These are phyloP conservation scores for Asarcornis scutulata DNA, from an alignment of 2,113 vertebrate species.

Conservation along the genomic window DNA sequence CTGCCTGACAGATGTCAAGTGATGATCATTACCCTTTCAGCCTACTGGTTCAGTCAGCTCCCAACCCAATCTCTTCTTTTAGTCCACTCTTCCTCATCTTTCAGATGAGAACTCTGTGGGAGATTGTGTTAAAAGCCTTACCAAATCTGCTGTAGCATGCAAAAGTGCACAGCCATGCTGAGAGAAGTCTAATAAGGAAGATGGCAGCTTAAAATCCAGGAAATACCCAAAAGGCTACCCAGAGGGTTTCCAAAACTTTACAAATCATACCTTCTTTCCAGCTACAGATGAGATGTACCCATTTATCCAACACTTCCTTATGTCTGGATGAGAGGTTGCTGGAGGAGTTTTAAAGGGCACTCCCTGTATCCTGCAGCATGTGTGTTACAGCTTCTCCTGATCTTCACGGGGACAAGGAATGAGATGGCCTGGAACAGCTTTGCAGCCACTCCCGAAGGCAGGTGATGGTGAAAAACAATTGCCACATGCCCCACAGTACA, in stretches of 20 bases:
- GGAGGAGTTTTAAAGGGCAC: neutral
- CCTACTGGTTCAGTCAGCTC: neutral
- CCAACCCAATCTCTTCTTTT: neutral
- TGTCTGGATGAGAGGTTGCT: neutral
- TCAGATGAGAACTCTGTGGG: rapidly evolving
- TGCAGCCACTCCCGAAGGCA: neutral
- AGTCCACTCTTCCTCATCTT: neutral
- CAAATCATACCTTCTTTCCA: neutral
- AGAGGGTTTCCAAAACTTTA: neutral
- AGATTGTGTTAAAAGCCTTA: neutral
- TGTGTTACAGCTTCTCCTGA: neutral
- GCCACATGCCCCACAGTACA: neutral
- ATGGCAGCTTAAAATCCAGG: neutral
- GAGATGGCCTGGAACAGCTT: neutral
- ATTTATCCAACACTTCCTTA: neutral
- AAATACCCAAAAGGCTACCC: neutral
- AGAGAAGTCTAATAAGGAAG: neutral
- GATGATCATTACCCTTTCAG: neutral
- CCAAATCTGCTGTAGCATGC: rapidly evolving
- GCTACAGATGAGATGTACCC: neutral
- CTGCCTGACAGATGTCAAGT: neutral
- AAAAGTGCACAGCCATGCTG: neutral
- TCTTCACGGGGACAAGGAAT: neutral
- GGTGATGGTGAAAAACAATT: neutral
- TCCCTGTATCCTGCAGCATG: neutral